Percentiles rank a stretch among this genome's conserved stretches.
These are phyloP conservation scores for Brachypteracias leptosomus DNA, from an alignment of 2,113 vertebrate species.

Conservation along the genomic window DNA sequence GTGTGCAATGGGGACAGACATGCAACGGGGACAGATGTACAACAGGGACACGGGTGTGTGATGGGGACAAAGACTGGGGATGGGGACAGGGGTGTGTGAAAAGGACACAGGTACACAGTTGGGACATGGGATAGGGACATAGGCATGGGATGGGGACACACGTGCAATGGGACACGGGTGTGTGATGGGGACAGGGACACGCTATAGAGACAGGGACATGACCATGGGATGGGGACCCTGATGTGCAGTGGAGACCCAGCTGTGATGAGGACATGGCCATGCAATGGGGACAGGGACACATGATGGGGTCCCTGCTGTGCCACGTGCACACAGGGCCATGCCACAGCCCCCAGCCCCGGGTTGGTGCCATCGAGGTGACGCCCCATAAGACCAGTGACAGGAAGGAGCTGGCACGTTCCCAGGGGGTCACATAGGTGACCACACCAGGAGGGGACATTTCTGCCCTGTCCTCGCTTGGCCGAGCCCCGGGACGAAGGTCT, in stretches of 20 bases:
- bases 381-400: not conserved
- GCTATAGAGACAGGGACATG: not conserved
- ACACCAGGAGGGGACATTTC: not conserved
- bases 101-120: too few species aligned
- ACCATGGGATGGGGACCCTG: not conserved
- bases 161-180: not conserved
- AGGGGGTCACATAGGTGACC: not conserved
- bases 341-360: not conserved
- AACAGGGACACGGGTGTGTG: too few species aligned
- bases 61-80: not conserved
- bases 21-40: not conserved
- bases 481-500: not conserved
- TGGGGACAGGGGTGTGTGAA: not conserved
- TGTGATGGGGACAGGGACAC: not conserved
- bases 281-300: not conserved
- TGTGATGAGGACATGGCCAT: fast-evolving
- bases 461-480: not conserved
- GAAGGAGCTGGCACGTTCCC: not conserved
- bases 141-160: not conserved
- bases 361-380: not conserved
- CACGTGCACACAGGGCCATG: fast-evolving
- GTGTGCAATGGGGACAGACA: not conserved
- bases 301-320: not conserved
- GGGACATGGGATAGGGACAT: not conserved
- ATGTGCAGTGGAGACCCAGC: not conserved